Percentiles rank a stretch among this genome's conserved stretches.
Evolutionary conservation across 1,140 invertebrate genomes (phyloP).

Genomic region (Scaptodrosophila lebanonensis): DNA sequence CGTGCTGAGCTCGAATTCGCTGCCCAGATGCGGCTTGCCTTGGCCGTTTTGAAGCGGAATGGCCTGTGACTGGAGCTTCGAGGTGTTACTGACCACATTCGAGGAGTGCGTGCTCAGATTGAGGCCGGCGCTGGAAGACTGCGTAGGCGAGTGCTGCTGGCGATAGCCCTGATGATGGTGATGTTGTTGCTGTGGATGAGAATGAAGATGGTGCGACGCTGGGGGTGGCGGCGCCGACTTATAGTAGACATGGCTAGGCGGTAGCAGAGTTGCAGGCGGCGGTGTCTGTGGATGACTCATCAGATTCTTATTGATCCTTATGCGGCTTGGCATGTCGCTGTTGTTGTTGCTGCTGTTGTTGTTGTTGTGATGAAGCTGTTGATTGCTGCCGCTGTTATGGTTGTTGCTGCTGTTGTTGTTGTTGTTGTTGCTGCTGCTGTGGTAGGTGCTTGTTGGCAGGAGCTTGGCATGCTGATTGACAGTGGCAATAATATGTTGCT

Average conservation of each 20-base stretch:
- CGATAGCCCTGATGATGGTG: constrained; percentile 28
- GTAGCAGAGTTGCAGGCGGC: constrained; percentile 9
- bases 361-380: constrained; percentile 23
- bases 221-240: constrained; percentile 28
- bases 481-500: constrained; percentile 57
- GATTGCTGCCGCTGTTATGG: constrained; percentile 9
- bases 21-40: constrained; percentile 66
- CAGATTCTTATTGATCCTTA: constrained; percentile 73
- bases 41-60: constrained; percentile 26
- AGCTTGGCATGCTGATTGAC: constrained; percentile 74
- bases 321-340: constrained; percentile 60
- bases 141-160: constrained; percentile 52
- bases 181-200: constrained; percentile 23
- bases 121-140: constrained; percentile 70
- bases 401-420: constrained; percentile 31
- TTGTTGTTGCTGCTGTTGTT: constrained; percentile 15
- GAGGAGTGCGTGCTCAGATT: constrained; percentile 67
- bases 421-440: constrained; percentile 29
- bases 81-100: constrained; percentile 44
- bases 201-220: constrained; percentile 21
- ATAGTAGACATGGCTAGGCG: constrained; percentile 8
- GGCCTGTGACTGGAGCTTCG: constrained; percentile 9
- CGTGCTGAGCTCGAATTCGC: constrained; percentile 82
- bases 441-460: constrained; percentile 49
- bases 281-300: constrained; percentile 42